phyloP scores from a whole-genome alignment of 2,113 vertebrate genomes.

The Erinaceus europaeus region DNA sequence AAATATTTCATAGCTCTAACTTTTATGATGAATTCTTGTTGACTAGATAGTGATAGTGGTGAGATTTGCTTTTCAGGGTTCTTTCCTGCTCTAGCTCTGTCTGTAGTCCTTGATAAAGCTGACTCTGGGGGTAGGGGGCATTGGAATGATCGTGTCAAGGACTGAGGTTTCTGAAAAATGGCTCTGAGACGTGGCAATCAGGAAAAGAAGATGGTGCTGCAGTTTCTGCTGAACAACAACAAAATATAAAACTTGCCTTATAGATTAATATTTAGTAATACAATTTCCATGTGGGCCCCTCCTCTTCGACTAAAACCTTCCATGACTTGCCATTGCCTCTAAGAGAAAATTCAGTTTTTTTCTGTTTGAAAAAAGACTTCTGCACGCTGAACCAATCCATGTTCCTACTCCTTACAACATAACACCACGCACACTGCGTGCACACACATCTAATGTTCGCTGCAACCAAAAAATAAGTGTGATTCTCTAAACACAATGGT shows the following conservation, averaged over 20 bases:
- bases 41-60: slow-evolving; percentile 33
- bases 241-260: slow-evolving; percentile 1
- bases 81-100: slow-evolving; percentile 31
- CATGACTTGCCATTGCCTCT: slow-evolving; percentile 43
- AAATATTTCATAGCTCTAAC: slow-evolving; percentile 45
- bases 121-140: neutral
- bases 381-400: slow-evolving; percentile 8
- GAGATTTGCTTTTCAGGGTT: slow-evolving; percentile 32
- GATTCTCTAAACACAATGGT: neutral
- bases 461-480: neutral
- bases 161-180: slow-evolving; percentile 31
- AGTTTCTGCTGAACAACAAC: neutral
- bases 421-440: neutral
- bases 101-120: slow-evolving; percentile 42
- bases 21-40: slow-evolving; percentile 28
- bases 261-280: neutral
- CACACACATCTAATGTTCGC: neutral
- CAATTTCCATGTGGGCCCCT: neutral
- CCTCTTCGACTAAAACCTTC: slow-evolving; percentile 1
- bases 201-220: slow-evolving; percentile 6
- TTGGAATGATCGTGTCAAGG: neutral
- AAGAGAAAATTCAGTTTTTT: slow-evolving; percentile 29
- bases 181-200: slow-evolving; percentile 8
- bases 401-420: neutral
- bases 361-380: slow-evolving; percentile 9